Evolutionary conservation across 2,888 invertebrate genomes (phyloP).

Genomic region (Allolobophora icterica): DNA sequence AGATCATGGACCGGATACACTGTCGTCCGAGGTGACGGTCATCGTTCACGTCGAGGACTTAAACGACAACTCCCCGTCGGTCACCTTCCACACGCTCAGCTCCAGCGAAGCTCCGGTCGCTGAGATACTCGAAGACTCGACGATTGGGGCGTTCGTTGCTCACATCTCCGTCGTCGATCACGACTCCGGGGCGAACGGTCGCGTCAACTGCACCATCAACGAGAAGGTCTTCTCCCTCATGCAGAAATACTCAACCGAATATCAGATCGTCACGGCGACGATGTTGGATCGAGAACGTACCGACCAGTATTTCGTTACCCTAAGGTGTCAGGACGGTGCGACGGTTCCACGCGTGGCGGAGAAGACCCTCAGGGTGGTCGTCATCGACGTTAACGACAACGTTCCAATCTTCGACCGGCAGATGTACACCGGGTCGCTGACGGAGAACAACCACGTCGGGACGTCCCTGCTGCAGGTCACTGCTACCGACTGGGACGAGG

Average conservation of each 20-base stretch:
- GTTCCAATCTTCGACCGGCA: constrained; percentile 40
- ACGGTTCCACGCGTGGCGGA: constrained; percentile 29
- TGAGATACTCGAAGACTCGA: constrained; percentile 43
- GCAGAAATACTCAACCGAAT: constrained; percentile 53
- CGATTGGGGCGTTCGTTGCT: constrained; percentile 44
- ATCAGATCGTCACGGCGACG: constrained; percentile 49
- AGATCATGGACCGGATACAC: constrained; percentile 46
- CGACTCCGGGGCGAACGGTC: constrained; percentile 47
- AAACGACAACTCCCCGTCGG: constrained; percentile 47
- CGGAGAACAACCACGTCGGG: constrained; percentile 44
- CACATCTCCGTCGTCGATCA: constrained; percentile 45
- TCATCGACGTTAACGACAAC: constrained; percentile 46
- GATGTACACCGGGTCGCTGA: constrained; percentile 38
- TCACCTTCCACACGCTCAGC: constrained; percentile 47
- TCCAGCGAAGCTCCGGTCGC: constrained; percentile 32
- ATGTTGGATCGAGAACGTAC: constrained; percentile 44
- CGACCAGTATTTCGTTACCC: constrained; percentile 37
- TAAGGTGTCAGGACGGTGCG: constrained; percentile 45
- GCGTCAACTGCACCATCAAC: constrained; percentile 40
- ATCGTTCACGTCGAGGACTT: constrained; percentile 44
- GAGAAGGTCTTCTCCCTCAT: constrained; percentile 35
- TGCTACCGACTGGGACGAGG: constrained; percentile 44
- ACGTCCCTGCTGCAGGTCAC: constrained; percentile 41
- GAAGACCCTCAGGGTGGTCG: constrained; percentile 36
- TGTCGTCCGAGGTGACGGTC: constrained; percentile 45